A percentile compares a stretch with the other conserved stretches of the same genome.
phyloP scores from a whole-genome alignment of 1,140 invertebrate species.

The Stegodyphus mimosarum region DNA sequence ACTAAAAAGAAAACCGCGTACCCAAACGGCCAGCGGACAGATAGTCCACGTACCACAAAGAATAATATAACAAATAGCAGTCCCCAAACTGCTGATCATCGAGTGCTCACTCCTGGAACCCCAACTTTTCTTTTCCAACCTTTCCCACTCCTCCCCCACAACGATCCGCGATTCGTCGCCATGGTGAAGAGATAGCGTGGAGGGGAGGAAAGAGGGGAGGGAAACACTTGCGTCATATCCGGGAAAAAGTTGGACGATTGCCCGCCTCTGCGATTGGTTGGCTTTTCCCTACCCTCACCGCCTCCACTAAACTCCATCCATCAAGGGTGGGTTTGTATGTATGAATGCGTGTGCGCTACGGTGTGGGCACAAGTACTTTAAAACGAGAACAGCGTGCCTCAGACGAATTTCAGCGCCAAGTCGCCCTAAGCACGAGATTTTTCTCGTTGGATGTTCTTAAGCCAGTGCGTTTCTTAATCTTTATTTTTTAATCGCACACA shows the following conservation, averaged over 20 bases:
- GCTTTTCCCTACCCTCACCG: background rate
- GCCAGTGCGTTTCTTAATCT: too few relatives aligned
- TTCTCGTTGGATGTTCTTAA: too few relatives aligned
- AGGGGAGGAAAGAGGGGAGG: background rate
- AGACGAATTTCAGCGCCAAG: background rate
- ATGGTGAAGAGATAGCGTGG: conserved; percentile 45
- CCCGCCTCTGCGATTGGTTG: conserved; percentile 37
- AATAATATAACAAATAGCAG: background rate
- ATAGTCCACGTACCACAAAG: conserved; percentile 10
- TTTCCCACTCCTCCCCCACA: background rate
- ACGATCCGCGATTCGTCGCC: conserved; percentile 20
- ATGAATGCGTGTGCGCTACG: conserved; percentile 38
- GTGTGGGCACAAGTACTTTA: conserved; percentile 3
- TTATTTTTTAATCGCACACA: too few relatives aligned
- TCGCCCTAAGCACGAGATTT: too few relatives aligned
- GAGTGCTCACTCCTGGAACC: conserved; percentile 51
- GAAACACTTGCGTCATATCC: conserved; percentile 50
- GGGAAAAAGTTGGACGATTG: conserved; percentile 53
- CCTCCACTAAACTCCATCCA: conserved; percentile 9
- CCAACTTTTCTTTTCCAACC: conserved; percentile 36
- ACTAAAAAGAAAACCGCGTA: too few relatives aligned
- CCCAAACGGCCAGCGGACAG: background rate
- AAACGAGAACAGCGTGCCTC: background rate
- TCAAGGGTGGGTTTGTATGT: conserved; percentile 20
- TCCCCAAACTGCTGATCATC: conserved; percentile 15